Evolutionary conservation across 2,113 vertebrate genomes (phyloP).

Genomic region (Diphyllodes magnificus): DNA sequence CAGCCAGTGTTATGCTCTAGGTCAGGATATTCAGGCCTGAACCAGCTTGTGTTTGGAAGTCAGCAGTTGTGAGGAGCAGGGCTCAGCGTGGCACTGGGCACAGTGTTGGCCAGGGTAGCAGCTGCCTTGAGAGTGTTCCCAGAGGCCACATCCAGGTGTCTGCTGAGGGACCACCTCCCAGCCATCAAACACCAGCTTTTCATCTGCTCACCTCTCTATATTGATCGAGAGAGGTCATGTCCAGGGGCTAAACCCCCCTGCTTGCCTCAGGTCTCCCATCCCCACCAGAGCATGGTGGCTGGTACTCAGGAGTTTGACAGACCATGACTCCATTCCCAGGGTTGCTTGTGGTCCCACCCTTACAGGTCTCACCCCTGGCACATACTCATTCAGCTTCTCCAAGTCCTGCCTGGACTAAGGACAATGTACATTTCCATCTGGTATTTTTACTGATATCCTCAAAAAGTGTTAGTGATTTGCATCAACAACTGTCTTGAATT

Average conservation of each 20-base stretch:
- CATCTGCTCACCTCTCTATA: background rate
- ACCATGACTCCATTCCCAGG: background rate
- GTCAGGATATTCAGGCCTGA: background rate
- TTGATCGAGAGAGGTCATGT: background rate
- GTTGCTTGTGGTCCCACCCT: background rate
- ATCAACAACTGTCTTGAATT: constrained; percentile 22
- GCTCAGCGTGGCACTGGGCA: rapidly evolving
- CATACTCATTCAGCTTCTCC: background rate
- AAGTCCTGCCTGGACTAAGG: background rate
- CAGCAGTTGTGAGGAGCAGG: background rate
- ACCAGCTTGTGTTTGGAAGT: background rate
- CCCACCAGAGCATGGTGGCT: background rate
- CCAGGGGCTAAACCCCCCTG: background rate
- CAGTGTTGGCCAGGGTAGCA: background rate
- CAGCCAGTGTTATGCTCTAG: background rate
- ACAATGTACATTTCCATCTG: background rate
- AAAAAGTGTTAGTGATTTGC: background rate
- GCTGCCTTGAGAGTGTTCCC: background rate
- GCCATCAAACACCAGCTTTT: background rate
- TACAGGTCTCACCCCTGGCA: background rate
- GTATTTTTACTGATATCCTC: background rate
- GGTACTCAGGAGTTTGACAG: background rate
- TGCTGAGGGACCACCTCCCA: background rate
- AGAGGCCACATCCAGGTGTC: background rate
- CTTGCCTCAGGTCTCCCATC: background rate